Evolutionary conservation across 1,140 invertebrate genomes (phyloP).

Genomic region (Anadara kagoshimensis): DNA sequence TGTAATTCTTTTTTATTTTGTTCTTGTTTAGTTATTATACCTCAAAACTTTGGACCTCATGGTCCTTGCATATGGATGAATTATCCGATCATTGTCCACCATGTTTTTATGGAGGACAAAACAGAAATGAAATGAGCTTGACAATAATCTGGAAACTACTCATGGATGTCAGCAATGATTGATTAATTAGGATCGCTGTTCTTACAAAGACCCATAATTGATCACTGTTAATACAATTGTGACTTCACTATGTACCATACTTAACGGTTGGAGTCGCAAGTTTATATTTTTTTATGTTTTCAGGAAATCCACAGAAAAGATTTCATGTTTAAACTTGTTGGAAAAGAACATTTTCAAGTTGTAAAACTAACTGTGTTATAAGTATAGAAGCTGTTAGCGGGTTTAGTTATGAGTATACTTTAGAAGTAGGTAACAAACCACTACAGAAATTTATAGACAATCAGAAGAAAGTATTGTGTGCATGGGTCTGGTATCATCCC

Average conservation of each 20-base stretch:
- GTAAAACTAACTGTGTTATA: slow-evolving; percentile 77
- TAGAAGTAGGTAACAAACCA: slow-evolving; percentile 81
- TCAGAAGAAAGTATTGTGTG: slow-evolving; percentile 81
- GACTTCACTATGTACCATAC: too few relatives aligned
- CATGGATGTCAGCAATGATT: too few relatives aligned
- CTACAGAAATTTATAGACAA: slow-evolving; percentile 86
- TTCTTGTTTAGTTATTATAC: too few relatives aligned
- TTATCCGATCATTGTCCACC: neutral
- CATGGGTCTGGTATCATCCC: slow-evolving; percentile 76
- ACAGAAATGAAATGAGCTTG: neutral
- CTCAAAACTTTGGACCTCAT: too few relatives aligned
- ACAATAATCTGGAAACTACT: too few relatives aligned
- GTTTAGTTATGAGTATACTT: slow-evolving; percentile 86
- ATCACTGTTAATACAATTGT: too few relatives aligned
- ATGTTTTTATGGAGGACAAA: neutral
- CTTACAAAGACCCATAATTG: too few relatives aligned
- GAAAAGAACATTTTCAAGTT: slow-evolving; percentile 80
- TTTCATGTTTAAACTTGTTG: slow-evolving; percentile 93
- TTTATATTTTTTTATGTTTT: slow-evolving; percentile 48
- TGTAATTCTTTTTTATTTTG: too few relatives aligned
- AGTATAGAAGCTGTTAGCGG: slow-evolving; percentile 85
- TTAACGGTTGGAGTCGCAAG: too few relatives aligned
- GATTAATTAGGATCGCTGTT: too few relatives aligned
- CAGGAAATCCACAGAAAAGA: slow-evolving; percentile 85
- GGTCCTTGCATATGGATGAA: too few relatives aligned